Conservation (phyloP, 2,113 vertebrate genomes). For the Catharus fuscescens region DNA sequence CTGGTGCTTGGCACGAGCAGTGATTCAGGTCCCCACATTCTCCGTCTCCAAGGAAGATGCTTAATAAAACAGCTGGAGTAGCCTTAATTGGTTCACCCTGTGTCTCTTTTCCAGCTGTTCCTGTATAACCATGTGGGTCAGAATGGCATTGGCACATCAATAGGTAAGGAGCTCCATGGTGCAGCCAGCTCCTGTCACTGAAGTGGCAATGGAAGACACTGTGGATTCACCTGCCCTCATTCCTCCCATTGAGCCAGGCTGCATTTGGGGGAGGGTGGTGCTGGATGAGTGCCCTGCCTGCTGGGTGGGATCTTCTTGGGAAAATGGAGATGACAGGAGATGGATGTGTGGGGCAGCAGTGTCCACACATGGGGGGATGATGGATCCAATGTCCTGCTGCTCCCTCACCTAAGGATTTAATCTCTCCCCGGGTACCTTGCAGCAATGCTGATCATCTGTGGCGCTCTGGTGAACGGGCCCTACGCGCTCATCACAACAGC, state of each 20-base stretch:
- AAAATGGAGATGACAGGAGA: background rate
- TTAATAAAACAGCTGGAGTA: background rate
- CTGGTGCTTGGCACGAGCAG: background rate
- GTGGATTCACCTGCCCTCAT: background rate
- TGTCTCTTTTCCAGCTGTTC: conserved; percentile 82
- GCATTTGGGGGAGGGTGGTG: background rate
- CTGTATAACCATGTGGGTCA: conserved; percentile 91
- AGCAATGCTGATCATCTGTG: conserved; percentile 93
- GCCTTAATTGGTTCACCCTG: background rate
- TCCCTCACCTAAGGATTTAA: background rate
- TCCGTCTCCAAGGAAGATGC: accelerated
- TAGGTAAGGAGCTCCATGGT: conserved; percentile 73
- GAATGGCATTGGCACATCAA: conserved; percentile 79
- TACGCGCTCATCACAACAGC: conserved; percentile 97
- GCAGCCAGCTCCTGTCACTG: accelerated
- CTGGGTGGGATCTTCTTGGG: background rate
- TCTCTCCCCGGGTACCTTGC: background rate
- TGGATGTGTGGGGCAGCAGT: accelerated
- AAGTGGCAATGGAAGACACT: background rate
- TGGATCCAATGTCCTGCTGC: background rate
- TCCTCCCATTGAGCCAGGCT: background rate
- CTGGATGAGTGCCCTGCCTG: background rate
- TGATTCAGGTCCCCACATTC: background rate
- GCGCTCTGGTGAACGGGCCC: conserved; percentile 91
- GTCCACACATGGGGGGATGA: accelerated